Evolutionary conservation across 1,140 invertebrate genomes (phyloP).

Genomic region (Trichoplusia ni): DNA sequence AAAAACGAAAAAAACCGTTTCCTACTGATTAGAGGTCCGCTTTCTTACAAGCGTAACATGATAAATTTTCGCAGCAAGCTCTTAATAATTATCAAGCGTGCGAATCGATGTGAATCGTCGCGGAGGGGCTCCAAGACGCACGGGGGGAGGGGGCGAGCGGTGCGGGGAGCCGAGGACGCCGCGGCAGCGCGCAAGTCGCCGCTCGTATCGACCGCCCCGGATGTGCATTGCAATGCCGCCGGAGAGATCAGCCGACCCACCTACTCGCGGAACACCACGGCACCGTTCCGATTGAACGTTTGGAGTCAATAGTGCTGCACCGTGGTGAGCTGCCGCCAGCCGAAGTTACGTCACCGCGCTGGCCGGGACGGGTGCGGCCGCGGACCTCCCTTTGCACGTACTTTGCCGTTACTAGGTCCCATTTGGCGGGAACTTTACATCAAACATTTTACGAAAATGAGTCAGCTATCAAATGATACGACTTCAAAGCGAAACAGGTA

Average conservation of each 20-base stretch:
- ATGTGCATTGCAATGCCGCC: conserved; percentile 75
- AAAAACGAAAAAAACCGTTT: not conserved
- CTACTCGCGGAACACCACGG: conserved; percentile 60
- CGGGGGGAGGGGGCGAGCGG: conserved; percentile 49
- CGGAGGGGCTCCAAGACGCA: conserved; percentile 62
- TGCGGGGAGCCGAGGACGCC: conserved; percentile 55
- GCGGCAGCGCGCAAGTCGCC: conserved; percentile 74
- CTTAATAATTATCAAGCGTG: conserved; percentile 73
- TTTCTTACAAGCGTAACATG: conserved; percentile 41
- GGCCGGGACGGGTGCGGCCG: too few species aligned
- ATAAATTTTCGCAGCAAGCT: conserved; percentile 62
- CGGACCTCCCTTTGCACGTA: too few species aligned
- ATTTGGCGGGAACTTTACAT: too few species aligned
- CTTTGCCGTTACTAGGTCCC: too few species aligned
- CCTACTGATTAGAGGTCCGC: conserved; percentile 21
- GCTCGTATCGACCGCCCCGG: conserved; percentile 76
- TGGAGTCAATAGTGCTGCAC: conserved; percentile 44
- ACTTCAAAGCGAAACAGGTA: too few species aligned
- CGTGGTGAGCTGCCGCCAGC: not conserved
- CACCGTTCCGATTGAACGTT: conserved; percentile 46
- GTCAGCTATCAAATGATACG: too few species aligned
- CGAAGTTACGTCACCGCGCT: too few species aligned
- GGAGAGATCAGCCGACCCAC: conserved; percentile 70
- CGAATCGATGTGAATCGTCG: conserved; percentile 73
- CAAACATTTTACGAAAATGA: too few species aligned